Percentiles rank a stretch among this genome's conserved stretches.
These are phyloP conservation scores for Cephalopholis sonnerati DNA, from an alignment of 2,113 vertebrate genomes.

Conservation along the genomic window DNA sequence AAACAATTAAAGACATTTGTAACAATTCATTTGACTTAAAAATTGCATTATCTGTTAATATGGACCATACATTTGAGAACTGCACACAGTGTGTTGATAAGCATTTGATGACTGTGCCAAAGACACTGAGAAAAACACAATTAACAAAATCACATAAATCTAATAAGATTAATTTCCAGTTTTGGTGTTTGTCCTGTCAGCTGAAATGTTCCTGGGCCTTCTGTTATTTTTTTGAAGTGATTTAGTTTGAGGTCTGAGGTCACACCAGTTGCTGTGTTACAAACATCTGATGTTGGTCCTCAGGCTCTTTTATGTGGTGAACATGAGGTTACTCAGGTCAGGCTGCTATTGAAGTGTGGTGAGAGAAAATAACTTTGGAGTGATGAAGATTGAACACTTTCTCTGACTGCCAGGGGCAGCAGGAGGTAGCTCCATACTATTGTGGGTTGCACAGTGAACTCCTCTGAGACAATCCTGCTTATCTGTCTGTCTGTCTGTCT, in stretches of 20 bases:
- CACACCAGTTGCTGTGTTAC: not conserved
- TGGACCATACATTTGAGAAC: too few relatives aligned
- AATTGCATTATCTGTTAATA: too few relatives aligned
- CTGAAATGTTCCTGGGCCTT: not conserved
- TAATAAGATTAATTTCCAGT: not conserved
- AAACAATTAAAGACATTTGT: too few relatives aligned
- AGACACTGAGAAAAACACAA: not conserved
- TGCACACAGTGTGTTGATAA: too few relatives aligned
- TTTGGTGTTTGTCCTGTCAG: not conserved
- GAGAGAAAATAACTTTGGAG: not conserved
- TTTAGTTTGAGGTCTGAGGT: not conserved
- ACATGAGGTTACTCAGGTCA: not conserved
- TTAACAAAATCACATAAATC: not conserved
- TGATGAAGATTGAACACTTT: not conserved
- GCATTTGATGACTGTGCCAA: too few relatives aligned
- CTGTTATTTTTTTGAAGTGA: not conserved
- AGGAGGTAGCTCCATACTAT: not conserved
- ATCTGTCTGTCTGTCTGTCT: not conserved
- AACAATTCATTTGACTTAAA: too few relatives aligned
- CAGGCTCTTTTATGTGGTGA: not conserved
- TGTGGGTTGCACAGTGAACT: slow-evolving; percentile 9
- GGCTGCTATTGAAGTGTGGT: too few relatives aligned
- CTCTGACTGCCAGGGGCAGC: not conserved
- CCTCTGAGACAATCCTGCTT: slow-evolving; percentile 9
- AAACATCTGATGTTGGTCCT: not conserved